A percentile compares a stretch with the other conserved stretches of the same genome.
These are phyloP conservation scores for Cyclophora punctaria DNA, from an alignment of 2,888 invertebrate species.

Conservation along the genomic window DNA sequence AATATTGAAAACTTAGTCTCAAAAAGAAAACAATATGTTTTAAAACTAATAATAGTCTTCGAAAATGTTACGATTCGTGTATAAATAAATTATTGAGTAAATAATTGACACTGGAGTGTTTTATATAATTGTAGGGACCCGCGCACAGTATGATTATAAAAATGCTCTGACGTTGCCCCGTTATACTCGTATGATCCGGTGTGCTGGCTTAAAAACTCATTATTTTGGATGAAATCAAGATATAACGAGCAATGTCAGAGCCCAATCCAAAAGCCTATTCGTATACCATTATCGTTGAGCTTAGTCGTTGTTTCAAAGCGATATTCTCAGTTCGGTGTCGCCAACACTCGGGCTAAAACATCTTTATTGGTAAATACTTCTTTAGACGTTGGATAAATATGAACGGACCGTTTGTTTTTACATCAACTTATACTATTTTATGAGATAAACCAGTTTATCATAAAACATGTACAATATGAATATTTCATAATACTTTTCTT, in stretches of 20 bases:
- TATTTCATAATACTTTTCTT: too few relatives aligned
- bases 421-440: too few relatives aligned
- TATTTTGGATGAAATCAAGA: constrained; percentile 1
- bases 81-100: constrained; percentile 17
- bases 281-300: constrained; percentile 39
- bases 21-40: constrained; percentile 1
- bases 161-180: constrained; percentile 5
- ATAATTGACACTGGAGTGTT: constrained; percentile 31
- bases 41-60: not conserved
- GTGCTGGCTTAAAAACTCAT: constrained; percentile 1
- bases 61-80: constrained; percentile 3
- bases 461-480: too few relatives aligned
- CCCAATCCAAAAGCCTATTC: constrained; percentile 16
- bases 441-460: too few relatives aligned
- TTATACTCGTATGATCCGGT: too few relatives aligned
- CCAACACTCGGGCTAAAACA: too few relatives aligned
- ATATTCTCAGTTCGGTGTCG: not conserved
- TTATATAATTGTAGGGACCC: constrained; percentile 4
- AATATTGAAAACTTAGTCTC: too few relatives aligned
- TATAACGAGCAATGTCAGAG: not conserved
- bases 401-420: too few relatives aligned
- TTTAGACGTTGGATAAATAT: too few relatives aligned
- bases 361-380: too few relatives aligned
- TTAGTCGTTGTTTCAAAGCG: constrained; percentile 27
- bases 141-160: constrained; percentile 11